Evolutionary conservation across 2,797 vertebrate species (phyloP).

Genomic region (Gouania willdenowi): DNA sequence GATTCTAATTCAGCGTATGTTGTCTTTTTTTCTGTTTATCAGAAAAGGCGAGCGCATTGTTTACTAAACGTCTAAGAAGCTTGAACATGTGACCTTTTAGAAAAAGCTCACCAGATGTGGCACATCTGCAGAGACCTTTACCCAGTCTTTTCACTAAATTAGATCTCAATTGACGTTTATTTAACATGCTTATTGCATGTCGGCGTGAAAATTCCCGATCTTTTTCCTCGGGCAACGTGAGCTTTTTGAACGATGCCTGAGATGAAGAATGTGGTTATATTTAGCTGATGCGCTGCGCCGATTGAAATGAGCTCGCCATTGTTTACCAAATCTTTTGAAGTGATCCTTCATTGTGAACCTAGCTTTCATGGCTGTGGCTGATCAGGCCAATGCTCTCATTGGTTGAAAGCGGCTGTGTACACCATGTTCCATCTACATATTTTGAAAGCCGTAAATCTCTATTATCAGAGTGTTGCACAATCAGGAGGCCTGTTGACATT

Average conservation of each 20-base stretch:
- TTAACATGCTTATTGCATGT: conserved; percentile 73
- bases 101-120: conserved; percentile 34
- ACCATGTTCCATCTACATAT: conserved; percentile 40
- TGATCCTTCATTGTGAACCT: conserved; percentile 71
- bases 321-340: conserved; percentile 80
- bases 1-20: neutral
- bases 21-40: conserved; percentile 1
- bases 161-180: conserved; percentile 73
- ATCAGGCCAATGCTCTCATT: conserved; percentile 51
- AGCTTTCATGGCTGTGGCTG: conserved; percentile 67
- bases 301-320: conserved; percentile 72
- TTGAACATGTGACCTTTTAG: conserved; percentile 66
- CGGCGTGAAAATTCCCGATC: conserved; percentile 48
- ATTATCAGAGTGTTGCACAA: conserved; percentile 50
- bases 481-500: conserved; percentile 46
- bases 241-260: conserved; percentile 35
- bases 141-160: conserved; percentile 56
- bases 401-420: conserved; percentile 65
- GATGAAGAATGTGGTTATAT: conserved; percentile 66
- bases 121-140: conserved; percentile 51
- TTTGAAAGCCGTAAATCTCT: conserved; percentile 55
- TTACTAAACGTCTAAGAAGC: conserved; percentile 39
- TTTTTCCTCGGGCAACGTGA: conserved; percentile 12
- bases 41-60: conserved; percentile 14
- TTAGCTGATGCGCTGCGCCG: conserved; percentile 57